Conservation (phyloP, 2,888 invertebrate species). For the Troides helena region DNA sequence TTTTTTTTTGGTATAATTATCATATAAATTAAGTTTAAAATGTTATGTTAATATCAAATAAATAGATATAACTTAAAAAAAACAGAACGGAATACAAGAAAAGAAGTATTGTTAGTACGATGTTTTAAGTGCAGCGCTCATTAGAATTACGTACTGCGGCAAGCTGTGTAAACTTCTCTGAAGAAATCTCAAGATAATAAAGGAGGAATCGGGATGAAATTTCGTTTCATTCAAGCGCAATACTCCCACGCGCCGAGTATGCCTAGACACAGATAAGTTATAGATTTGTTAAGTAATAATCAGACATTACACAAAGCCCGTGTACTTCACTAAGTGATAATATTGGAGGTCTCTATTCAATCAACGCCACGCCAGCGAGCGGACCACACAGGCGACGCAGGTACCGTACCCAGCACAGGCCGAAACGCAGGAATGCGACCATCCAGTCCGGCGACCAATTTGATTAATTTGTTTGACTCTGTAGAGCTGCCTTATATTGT, state of each 20-base stretch:
- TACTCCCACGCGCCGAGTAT: constrained; percentile 7
- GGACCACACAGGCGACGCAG: constrained; percentile 63
- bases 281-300: constrained; percentile 12
- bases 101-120: no score
- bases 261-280: constrained; percentile 5
- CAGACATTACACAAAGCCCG: constrained; percentile 11
- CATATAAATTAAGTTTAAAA: no score
- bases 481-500: constrained; percentile 31
- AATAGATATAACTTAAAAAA: no score
- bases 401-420: constrained; percentile 42
- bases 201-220: not conserved
- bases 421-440: constrained; percentile 28
- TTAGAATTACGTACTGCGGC: not conserved
- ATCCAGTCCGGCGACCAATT: constrained; percentile 22
- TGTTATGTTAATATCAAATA: no score
- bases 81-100: no score
- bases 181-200: not conserved
- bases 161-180: not conserved
- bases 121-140: not conserved
- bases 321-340: constrained; percentile 21
- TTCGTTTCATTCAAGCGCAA: not conserved
- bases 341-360: constrained; percentile 29
- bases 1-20: no score
- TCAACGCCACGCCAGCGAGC: constrained; percentile 36
- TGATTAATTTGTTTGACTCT: constrained; percentile 28